A percentile compares a stretch with the other conserved stretches of the same genome.
Evolutionary conservation across 92 coral and sea anemone species (phyloP).

Genomic region (Parazoanthus darwini): DNA sequence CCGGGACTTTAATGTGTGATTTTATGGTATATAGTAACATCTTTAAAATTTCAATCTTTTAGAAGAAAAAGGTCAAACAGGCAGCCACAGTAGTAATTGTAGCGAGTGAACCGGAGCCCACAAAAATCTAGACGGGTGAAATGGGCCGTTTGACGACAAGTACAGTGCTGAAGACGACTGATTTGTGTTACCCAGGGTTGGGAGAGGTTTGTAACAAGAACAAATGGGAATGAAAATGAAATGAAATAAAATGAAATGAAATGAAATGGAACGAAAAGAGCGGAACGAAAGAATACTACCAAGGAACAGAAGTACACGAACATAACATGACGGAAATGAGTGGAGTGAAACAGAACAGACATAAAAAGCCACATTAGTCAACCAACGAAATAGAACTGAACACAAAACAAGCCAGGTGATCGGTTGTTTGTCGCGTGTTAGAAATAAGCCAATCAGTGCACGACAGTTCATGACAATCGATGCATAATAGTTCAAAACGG

Average conservation of each 20-base stretch:
- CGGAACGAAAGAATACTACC: not conserved
- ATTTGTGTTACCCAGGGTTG: not conserved
- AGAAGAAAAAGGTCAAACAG: too few species aligned
- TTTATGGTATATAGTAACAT: too few species aligned
- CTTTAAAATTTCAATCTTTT: too few species aligned
- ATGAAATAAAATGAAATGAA: not conserved
- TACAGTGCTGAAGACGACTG: slow-evolving; percentile 26
- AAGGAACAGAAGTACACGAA: not conserved
- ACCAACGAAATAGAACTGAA: not conserved
- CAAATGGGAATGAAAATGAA: slow-evolving; percentile 12
- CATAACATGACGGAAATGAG: not conserved
- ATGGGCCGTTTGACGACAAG: not conserved
- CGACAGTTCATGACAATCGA: not conserved
- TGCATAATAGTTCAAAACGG: too few species aligned
- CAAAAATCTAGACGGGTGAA: not conserved
- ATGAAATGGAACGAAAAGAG: slow-evolving; percentile 23
- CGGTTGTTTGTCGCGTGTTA: not conserved
- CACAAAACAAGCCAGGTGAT: not conserved
- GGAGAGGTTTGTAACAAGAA: not conserved
- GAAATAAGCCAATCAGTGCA: not conserved
- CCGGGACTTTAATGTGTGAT: too few species aligned
- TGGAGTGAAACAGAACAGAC: not conserved
- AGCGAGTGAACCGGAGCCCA: too few species aligned
- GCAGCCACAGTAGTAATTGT: too few species aligned
- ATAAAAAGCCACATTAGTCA: not conserved